Evolutionary conservation across 2,113 vertebrate genomes (phyloP), one percentile per base, ranked within the genome.

Genomic region (Hyperoodon ampullatus): DNA sequence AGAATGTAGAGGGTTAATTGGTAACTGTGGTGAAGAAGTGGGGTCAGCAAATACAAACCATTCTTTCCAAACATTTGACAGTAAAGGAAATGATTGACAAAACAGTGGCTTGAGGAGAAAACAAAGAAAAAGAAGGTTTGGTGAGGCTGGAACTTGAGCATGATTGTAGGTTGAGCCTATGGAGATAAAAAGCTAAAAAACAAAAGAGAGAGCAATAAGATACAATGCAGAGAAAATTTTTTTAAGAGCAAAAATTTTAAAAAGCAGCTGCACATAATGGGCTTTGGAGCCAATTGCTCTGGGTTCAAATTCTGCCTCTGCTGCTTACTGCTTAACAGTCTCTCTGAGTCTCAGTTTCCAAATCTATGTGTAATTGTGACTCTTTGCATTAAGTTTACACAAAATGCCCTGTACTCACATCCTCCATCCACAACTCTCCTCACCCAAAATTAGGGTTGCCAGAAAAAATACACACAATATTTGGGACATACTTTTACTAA

Each of bases 291-390:
- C 86, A 33, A 78, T 55, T 24, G 12, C 58, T 74, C 61, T 35
- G 65, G 23, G 7, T 88, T 97, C 80, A 90, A 68, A 90, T 78
- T 94, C 84, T 75, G 77, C 8, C 75, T 80, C 61, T 28, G 21
- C 50, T 74, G 30, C 72, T 85, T 74, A 21, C 30, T 74, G 68
- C 30, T 16, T n/a, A 71, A 75, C 35, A 74, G 33, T 47, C 14
- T 47, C 18, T 44, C 70, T 60, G 92, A 72, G 26, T 81, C 30
- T 77, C 12, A 21, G 35, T 89, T 77, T 80, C 55, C 50, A 89
- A 86, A 92, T 23, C 39, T 80, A 47, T 61, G 58, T 44, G 42
- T 71, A 50, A 18, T n/a, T 72, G 50, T 7, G 50, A 28, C 33
- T 68, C 11, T 23, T 77, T 24, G 28, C 3, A 39, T 70, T 68